Conservation (phyloP, 1,140 invertebrate genomes). For the Calycopis cecrops region DNA sequence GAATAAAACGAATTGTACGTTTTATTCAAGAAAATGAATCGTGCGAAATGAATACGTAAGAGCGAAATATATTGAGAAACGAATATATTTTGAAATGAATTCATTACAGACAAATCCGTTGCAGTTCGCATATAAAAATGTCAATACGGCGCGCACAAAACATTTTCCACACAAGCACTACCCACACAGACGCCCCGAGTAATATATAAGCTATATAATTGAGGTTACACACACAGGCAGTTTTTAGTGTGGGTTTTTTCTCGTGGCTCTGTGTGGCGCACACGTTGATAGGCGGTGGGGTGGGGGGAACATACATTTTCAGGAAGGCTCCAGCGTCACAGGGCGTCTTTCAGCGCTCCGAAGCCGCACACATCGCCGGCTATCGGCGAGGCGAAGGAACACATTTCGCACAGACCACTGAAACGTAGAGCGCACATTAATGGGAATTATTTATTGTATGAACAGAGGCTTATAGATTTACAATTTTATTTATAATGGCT, state of each 20-base stretch:
- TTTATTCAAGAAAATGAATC: too few species aligned
- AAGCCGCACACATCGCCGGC: slow-evolving; percentile 63
- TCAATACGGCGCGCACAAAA: slow-evolving; percentile 62
- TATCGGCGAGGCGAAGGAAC: slow-evolving; percentile 70
- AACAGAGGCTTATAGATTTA: not conserved
- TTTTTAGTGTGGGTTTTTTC: slow-evolving; percentile 53
- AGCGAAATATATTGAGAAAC: too few species aligned
- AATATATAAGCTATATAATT: slow-evolving; percentile 54
- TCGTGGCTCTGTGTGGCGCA: slow-evolving; percentile 38
- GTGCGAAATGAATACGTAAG: too few species aligned
- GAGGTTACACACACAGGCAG: slow-evolving; percentile 40
- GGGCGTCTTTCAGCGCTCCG: slow-evolving; percentile 67
- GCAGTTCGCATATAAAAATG: slow-evolving; percentile 62
- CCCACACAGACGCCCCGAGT: slow-evolving; percentile 32
- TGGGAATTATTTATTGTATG: not conserved
- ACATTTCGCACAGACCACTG: slow-evolving; percentile 44
- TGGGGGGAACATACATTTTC: slow-evolving; percentile 55
- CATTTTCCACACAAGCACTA: slow-evolving; percentile 27
- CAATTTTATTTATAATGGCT: too few species aligned
- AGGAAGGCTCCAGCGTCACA: slow-evolving; percentile 62
- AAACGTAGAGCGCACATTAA: slow-evolving; percentile 24
- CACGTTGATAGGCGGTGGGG: slow-evolving; percentile 24
- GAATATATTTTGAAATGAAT: too few species aligned
- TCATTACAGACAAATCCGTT: slow-evolving; percentile 23
- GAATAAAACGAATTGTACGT: too few species aligned